Conservation (phyloP, 2,113 vertebrate genomes). For the Aramus guarauna region DNA sequence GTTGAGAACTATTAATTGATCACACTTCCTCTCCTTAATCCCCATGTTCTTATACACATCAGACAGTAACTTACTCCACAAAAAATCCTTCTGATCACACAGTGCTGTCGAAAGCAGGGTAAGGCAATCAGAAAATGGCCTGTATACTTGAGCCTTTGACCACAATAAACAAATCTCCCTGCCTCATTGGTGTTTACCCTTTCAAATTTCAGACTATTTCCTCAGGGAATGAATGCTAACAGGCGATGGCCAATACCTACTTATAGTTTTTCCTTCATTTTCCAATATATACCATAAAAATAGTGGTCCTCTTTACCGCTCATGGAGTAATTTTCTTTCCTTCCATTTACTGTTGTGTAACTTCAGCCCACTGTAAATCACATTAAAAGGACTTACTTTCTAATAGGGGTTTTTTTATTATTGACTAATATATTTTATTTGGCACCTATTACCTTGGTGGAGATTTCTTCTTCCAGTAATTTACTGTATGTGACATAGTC, state of each 20-base stretch:
- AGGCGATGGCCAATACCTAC: not conserved
- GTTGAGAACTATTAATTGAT: not conserved
- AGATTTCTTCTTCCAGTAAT: constrained; percentile 35
- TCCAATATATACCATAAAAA: not conserved
- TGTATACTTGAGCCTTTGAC: not conserved
- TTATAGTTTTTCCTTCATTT: not conserved
- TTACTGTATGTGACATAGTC: not conserved
- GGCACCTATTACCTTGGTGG: constrained; percentile 53
- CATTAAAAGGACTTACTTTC: constrained; percentile 44
- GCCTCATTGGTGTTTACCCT: not conserved
- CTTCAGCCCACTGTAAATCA: constrained; percentile 52
- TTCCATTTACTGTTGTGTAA: constrained; percentile 28
- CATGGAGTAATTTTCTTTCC: constrained; percentile 1
- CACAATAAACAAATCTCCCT: not conserved
- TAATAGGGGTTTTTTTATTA: constrained; percentile 65
- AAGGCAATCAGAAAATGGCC: not conserved
- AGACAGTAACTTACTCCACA: not conserved
- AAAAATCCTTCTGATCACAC: not conserved
- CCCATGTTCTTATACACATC: not conserved
- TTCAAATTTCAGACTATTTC: not conserved
- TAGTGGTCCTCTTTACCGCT: not conserved
- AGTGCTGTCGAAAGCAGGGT: not conserved
- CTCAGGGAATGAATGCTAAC: not conserved
- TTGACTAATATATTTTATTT: constrained; percentile 59
- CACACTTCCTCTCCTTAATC: not conserved